Evolutionary conservation across 2,888 invertebrate species (phyloP), one percentile per base, ranked within the genome.

Genomic region (Phaedon cochleariae): DNA sequence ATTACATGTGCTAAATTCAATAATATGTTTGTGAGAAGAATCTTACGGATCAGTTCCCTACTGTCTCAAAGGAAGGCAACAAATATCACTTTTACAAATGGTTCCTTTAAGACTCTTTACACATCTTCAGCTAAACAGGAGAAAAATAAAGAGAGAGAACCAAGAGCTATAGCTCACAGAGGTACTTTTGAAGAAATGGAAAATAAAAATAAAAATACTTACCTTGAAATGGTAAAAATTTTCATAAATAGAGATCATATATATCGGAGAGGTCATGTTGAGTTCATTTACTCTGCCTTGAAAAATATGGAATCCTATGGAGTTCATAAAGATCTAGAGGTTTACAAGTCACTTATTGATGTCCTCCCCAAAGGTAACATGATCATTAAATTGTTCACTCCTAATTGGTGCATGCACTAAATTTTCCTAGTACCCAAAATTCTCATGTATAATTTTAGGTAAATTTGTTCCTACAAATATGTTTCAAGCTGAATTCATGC

Each of bases 221-320:
- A 92, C 79, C 77, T 94, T 54, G 87, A 90, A 66, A 90, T 92
- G 82, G 85, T 96, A 59, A 89, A 90, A 73, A 88, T 92, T 67
- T 98, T 93, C 78, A 86, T 90, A 74, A 86, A 86, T 26, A 86
- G 88, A 46, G 90, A 91, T 73, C 54, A 73, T 52, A 86, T 86
- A 0, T 88, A 91, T 75, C 87, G 93, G 68, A 86, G 93, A 65
- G 96, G 96, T 48, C 95, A 97, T 81, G 95, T 96, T 0, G 96
- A 97, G 77, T 99, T 99, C 83, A 95, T 99, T 74, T 92, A 94
- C 80, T 90, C 94, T 0, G 97, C 97, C 0, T 82, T 98, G 68
- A 90, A 90, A 61, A 89, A 92, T 77, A 94, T 99, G 94, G 89
- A 94, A 72, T 92, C 92, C 62, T 98, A 93, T 83, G 94, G 93